phyloP scores from a whole-genome alignment of 2,113 vertebrate species.

The Puma concolor region DNA sequence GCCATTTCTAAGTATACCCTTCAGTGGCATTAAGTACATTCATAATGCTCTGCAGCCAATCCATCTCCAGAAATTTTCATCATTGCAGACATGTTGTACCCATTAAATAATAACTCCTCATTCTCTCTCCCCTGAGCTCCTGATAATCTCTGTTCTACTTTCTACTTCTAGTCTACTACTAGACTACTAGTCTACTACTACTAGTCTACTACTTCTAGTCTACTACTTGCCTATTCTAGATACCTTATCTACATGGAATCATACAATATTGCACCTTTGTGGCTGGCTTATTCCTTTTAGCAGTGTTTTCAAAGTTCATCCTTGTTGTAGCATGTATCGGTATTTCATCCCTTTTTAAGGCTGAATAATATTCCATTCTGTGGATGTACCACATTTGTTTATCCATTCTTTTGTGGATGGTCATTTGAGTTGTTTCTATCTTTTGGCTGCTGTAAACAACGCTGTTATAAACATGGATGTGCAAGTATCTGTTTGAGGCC shows the following conservation, averaged over 20 bases:
- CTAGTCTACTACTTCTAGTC: not conserved
- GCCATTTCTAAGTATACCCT: not conserved
- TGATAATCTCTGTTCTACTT: not conserved
- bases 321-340: too few species aligned
- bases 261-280: not conserved
- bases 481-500: not conserved
- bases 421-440: not conserved
- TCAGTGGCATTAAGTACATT: not conserved
- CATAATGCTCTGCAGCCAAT: not conserved
- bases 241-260: not conserved
- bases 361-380: not conserved
- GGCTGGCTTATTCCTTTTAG: not conserved
- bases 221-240: not conserved
- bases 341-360: not conserved
- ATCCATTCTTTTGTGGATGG: not conserved
- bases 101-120: not conserved
- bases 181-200: too few species aligned
- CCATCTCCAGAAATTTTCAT: not conserved
- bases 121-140: not conserved
- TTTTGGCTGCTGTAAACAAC: not conserved
- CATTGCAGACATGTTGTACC: not conserved
- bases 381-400: not conserved
- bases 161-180: not conserved
- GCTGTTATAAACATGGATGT: not conserved
- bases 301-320: not conserved